phyloP scores from a whole-genome alignment of 1,140 invertebrate genomes.

The Bombus ignitus region DNA sequence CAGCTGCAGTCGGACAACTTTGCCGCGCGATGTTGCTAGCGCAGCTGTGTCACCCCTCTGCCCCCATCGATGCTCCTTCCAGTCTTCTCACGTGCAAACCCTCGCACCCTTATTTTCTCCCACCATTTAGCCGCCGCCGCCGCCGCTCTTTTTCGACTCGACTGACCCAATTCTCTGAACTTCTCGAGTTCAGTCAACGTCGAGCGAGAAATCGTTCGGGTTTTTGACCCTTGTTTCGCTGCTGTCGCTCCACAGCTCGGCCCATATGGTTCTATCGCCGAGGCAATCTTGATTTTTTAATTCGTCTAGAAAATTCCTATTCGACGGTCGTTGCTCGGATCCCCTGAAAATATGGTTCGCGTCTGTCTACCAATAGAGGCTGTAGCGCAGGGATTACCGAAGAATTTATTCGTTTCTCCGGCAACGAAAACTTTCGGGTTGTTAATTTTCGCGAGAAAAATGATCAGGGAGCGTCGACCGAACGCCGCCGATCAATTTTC shows the following conservation, averaged over 20 bases:
- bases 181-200: background rate
- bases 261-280: background rate
- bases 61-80: constrained; percentile 2
- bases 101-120: constrained; percentile 22
- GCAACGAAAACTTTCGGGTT: background rate
- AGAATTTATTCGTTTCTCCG: constrained; percentile 38
- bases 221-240: constrained; percentile 20
- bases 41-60: constrained; percentile 46
- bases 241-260: too few species aligned
- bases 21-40: constrained; percentile 6
- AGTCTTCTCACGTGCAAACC: constrained; percentile 60
- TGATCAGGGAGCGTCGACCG: background rate
- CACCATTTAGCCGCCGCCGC: background rate
- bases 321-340: background rate
- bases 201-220: constrained; percentile 51
- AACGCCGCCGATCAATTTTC: constrained; percentile 36
- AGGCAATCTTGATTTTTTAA: constrained; percentile 49
- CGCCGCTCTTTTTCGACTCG: constrained; percentile 40
- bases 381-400: background rate
- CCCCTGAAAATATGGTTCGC: background rate
- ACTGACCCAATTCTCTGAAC: constrained; percentile 57
- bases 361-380: background rate
- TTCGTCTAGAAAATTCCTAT: constrained; percentile 12
- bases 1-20: constrained; percentile 53
- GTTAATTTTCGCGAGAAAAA: constrained; percentile 44